A percentile compares a stretch with the other conserved stretches of the same genome.
phyloP scores from a whole-genome alignment of 2,113 vertebrate species.

The Micromys minutus region DNA sequence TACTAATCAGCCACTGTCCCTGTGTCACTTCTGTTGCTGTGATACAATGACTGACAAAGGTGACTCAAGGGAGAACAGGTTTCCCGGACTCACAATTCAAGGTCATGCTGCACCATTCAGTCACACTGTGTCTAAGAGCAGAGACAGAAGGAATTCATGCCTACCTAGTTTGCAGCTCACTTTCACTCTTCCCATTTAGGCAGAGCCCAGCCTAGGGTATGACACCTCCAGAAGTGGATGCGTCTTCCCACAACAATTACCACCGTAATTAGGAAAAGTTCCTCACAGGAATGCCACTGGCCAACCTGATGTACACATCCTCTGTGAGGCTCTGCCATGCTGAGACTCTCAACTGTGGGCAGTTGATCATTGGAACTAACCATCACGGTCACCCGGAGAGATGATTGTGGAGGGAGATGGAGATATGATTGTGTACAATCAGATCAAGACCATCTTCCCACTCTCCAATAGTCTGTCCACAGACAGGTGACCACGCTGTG shows the following conservation, averaged over 20 bases:
- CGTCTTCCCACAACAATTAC: neutral
- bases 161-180: neutral
- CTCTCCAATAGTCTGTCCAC: neutral
- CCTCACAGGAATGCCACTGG: neutral
- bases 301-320: neutral
- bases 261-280: neutral
- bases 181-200: neutral
- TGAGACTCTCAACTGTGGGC: neutral
- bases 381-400: neutral
- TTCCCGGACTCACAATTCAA: neutral
- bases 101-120: neutral
- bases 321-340: neutral
- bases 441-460: conserved; percentile 1
- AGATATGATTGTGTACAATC: neutral
- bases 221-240: neutral
- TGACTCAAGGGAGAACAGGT: no score
- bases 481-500: neutral
- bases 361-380: neutral
- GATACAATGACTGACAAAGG: neutral
- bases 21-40: neutral
- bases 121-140: neutral
- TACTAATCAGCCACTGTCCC: neutral
- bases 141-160: neutral
- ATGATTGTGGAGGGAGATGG: neutral
- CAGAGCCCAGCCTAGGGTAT: neutral